Base-by-base conservation (phyloP, 2,113 vertebrate genomes). In the Leucosticte australis region DNA sequence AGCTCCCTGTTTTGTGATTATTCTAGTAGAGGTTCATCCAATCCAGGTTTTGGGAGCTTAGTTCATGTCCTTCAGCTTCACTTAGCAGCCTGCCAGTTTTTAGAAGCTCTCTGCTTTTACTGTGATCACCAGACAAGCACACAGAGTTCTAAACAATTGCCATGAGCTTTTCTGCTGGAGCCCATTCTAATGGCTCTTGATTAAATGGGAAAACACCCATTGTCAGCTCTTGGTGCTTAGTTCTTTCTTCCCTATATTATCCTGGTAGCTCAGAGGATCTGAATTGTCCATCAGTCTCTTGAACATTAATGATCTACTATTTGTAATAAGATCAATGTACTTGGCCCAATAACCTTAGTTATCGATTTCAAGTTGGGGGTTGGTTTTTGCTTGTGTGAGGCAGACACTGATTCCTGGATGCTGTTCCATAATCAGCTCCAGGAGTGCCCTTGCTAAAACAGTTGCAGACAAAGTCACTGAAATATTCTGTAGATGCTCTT, bases 1-100 rank as follows among this genome's bases (percentile, higher is more conserved):
- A 83, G 1, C 16, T 57, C 1, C 0, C 28, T 55, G 4, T 5
- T 17, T 4, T 68, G 9, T 55, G 33, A 44, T 44, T 21, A 6
- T n/a, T n/a, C 35, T 52, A 24, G 16, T 73, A 23, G 11, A 56
- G 11, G 26, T 46, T 15, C 0, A 0, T 46, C 27, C 31, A 60
- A 1, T 31, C 35, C 3, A 6, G 27, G 39, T 52, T 52, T 39
- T 22, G 21, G 33, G 27, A 82, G 33, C 26, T 53, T 9, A 39
- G 10, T 49, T 83, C 13, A n/a, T 22, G 13, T 78, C 19, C 64
- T 74, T 71, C 44, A 60, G 14, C 14, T 64, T 41, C n/a, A 20
- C 49, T 82, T 12, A 67, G 35, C 60, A 90, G 13, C 7, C 28
- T 78, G 44, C 3, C 26, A 71, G 39, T 37, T 83, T 91, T 79